These are phyloP conservation scores for Castor canadensis DNA, from an alignment of 2,113 vertebrate species.

Conservation along the genomic window DNA sequence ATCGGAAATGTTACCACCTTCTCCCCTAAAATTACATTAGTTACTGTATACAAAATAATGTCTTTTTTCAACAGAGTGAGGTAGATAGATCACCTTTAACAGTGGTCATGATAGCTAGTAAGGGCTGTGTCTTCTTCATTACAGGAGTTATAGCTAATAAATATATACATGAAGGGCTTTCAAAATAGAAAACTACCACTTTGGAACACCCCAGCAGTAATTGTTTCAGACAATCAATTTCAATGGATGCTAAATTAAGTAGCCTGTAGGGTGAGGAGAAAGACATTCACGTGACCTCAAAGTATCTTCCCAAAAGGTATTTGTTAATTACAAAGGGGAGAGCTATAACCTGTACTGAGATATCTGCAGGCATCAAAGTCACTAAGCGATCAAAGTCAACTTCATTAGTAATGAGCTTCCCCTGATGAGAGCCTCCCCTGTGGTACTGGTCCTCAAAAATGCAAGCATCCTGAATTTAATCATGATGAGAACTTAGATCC, in stretches of 20 bases:
- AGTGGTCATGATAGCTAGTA: no score
- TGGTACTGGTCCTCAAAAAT: rapidly evolving
- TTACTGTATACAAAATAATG: no score
- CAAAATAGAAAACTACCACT: neutral
- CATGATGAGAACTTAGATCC: neutral
- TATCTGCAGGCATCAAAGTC: neutral
- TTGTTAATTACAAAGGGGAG: neutral
- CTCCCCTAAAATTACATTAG: no score
- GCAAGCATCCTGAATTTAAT: neutral
- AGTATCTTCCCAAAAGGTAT: neutral
- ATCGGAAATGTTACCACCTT: no score
- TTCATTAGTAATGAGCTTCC: neutral
- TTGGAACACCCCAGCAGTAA: neutral
- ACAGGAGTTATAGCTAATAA: no score
- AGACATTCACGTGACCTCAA: neutral
- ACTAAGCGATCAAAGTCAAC: neutral
- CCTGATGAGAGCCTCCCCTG: rapidly evolving
- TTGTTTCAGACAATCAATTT: neutral
- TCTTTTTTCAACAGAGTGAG: no score
- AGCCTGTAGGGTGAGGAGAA: neutral
- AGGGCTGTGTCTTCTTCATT: no score
- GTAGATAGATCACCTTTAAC: no score
- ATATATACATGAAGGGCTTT: no score
- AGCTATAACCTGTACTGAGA: neutral
- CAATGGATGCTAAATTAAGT: neutral